Percentiles rank a stretch among this genome's conserved stretches.
Conservation (phyloP, 1,140 invertebrate species). For the Drosophila cardini region DNA sequence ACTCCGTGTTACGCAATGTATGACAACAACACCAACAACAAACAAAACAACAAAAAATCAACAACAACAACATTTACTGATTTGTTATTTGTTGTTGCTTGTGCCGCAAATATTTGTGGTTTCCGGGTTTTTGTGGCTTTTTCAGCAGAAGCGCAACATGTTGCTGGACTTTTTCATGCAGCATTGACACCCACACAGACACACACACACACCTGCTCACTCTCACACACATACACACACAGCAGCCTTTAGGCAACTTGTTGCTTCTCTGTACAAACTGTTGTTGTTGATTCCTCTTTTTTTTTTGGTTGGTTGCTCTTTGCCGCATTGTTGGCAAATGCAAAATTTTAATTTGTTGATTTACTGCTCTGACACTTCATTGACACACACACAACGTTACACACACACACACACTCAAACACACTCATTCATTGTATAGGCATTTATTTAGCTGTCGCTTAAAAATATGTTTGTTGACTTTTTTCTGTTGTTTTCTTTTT, state of each 20-base stretch:
- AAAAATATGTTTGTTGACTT: slow-evolving; percentile 36
- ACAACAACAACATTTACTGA: slow-evolving; percentile 7
- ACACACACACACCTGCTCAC: slow-evolving; percentile 12
- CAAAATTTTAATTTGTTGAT: slow-evolving; percentile 80
- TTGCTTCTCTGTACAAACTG: slow-evolving; percentile 46
- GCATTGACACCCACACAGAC: slow-evolving; percentile 36
- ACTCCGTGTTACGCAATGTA: slow-evolving; percentile 60
- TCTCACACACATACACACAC: slow-evolving; percentile 6
- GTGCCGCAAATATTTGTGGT: slow-evolving; percentile 79
- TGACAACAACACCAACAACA: slow-evolving; percentile 22
- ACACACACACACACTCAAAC: slow-evolving; percentile 26
- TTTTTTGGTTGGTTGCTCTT: slow-evolving; percentile 11
- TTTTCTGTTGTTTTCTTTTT: slow-evolving; percentile 19
- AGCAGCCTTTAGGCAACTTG: slow-evolving; percentile 55
- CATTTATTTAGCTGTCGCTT: slow-evolving; percentile 46
- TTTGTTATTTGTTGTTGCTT: slow-evolving; percentile 47
- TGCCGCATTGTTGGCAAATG: slow-evolving; percentile 41
- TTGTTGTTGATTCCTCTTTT: slow-evolving; percentile 17
- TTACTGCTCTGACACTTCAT: slow-evolving; percentile 62
- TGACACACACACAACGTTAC: slow-evolving; percentile 16
- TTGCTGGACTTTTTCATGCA: slow-evolving; percentile 49
- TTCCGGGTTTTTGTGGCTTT: slow-evolving; percentile 76
- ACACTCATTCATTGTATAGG: slow-evolving; percentile 23
- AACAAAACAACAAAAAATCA: slow-evolving; percentile 1
- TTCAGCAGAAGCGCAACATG: slow-evolving; percentile 55